Conservation (phyloP, 2,888 invertebrate species). For the Lamellibrachia satsuma region DNA sequence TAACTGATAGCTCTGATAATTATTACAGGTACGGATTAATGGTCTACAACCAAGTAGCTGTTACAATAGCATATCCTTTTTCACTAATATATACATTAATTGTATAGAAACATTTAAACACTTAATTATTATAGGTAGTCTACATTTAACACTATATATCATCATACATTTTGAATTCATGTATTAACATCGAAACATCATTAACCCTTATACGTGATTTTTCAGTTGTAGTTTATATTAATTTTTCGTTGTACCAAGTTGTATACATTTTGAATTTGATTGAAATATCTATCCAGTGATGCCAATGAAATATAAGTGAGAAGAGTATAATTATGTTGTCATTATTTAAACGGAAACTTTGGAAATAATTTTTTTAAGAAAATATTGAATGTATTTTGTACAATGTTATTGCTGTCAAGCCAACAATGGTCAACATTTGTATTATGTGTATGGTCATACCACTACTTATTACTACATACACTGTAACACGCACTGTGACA, state of each 20-base stretch:
- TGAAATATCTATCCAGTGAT: background rate
- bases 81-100: no score
- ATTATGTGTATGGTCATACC: background rate
- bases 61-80: no score
- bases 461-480: background rate
- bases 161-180: background rate
- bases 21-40: background rate
- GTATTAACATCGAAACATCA: background rate
- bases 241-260: background rate
- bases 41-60: background rate
- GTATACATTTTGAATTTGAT: background rate
- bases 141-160: background rate
- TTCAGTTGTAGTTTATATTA: background rate
- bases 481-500: no score
- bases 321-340: background rate
- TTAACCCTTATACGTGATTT: background rate
- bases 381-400: background rate
- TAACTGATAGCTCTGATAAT: background rate
- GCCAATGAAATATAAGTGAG: background rate
- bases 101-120: no score
- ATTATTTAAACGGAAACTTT: background rate
- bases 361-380: background rate
- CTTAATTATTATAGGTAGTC: no score
- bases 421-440: background rate
- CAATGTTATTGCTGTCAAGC: background rate